A percentile compares a stretch with the other conserved stretches of the same genome.
phyloP scores from a whole-genome alignment of 2,888 invertebrate genomes.

The Phortica okadai region DNA sequence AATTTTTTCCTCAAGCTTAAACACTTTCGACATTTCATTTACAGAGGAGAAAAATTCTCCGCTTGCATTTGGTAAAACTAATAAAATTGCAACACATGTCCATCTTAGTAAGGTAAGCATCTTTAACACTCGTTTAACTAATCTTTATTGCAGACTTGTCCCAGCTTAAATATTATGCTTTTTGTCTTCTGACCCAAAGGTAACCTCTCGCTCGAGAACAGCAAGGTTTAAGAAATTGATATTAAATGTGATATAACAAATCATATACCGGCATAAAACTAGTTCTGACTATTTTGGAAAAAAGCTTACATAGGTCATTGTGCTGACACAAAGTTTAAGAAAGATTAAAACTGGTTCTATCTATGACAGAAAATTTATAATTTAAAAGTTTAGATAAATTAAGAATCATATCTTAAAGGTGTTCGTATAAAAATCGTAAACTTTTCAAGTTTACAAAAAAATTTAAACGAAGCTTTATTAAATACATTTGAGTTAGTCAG shows the following conservation, averaged over 20 bases:
- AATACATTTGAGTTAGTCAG: too few species aligned
- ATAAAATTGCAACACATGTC: neutral
- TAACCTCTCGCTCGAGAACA: too few species aligned
- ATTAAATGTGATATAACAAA: neutral
- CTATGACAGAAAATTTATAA: too few species aligned
- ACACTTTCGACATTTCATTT: slow-evolving; percentile 61
- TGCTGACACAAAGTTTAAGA: slow-evolving; percentile 21
- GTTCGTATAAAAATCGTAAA: too few species aligned
- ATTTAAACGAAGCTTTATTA: too few species aligned
- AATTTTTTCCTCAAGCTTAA: slow-evolving; percentile 60
- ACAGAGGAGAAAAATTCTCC: slow-evolving; percentile 68
- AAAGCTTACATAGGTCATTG: slow-evolving; percentile 49
- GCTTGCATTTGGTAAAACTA: neutral
- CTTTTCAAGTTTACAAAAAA: too few species aligned
- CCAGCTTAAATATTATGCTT: neutral
- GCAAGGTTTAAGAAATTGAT: neutral
- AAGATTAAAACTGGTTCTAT: too few species aligned
- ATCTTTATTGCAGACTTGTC: neutral
- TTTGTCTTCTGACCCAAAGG: slow-evolving; percentile 5
- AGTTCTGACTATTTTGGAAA: slow-evolving; percentile 32
- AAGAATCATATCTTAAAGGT: too few species aligned
- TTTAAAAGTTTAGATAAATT: too few species aligned
- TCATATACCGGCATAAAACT: neutral
- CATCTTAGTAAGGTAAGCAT: neutral
- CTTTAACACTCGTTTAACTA: neutral